phyloP scores from a whole-genome alignment of 2,797 vertebrate species.

The Botia kubotai region DNA sequence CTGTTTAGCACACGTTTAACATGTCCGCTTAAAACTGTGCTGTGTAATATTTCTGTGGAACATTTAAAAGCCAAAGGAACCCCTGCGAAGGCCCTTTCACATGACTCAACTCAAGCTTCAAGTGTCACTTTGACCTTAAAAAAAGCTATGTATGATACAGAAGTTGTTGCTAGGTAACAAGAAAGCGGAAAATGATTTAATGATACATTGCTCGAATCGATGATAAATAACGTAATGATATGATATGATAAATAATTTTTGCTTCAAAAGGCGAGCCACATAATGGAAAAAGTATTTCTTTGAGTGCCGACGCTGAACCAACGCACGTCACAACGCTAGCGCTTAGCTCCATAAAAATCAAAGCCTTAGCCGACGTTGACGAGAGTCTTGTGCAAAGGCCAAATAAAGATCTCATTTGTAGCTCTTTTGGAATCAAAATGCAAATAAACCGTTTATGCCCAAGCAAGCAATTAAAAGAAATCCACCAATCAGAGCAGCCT shows the following conservation, averaged over 20 bases:
- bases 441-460: neutral
- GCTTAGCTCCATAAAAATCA: neutral
- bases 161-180: neutral
- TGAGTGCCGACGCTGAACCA: neutral
- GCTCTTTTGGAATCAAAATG: slow-evolving; percentile 22
- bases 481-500: slow-evolving; percentile 3
- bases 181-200: neutral
- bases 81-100: neutral
- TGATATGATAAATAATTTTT: too few relatives aligned
- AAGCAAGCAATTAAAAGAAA: slow-evolving; percentile 13
- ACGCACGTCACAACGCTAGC: neutral
- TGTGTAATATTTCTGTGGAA: neutral
- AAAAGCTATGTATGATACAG: neutral
- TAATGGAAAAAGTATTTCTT: neutral
- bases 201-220: neutral
- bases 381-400: too few relatives aligned
- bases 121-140: neutral
- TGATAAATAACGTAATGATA: slow-evolving; percentile 1
- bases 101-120: neutral
- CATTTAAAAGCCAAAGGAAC: slow-evolving; percentile 4
- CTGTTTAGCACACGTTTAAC: slow-evolving; percentile 17
- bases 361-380: neutral
- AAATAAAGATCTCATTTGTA: neutral
- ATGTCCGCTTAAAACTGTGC: neutral
- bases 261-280: neutral